Evolutionary conservation across 2,888 invertebrate species (phyloP).

Genomic region (Corythucha ciliata): DNA sequence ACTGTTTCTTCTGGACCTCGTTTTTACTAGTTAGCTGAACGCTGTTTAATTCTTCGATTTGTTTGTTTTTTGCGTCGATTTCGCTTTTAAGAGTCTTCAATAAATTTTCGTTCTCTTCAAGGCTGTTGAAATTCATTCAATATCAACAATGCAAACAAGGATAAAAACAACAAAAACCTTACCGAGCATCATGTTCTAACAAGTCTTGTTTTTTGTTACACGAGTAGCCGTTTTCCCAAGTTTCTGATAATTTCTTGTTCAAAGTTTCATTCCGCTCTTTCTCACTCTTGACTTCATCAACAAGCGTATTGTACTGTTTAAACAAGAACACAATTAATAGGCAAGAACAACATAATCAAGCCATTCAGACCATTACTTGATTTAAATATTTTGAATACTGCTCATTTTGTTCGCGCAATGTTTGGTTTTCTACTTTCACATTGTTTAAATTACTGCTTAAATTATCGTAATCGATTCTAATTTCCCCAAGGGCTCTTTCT

Average conservation of each 20-base stretch:
- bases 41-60: slow-evolving; percentile 16
- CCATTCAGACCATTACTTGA: too few species aligned
- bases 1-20: slow-evolving; percentile 8
- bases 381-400: slow-evolving; percentile 28
- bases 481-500: slow-evolving; percentile 13
- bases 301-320: background rate
- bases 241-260: slow-evolving; percentile 12
- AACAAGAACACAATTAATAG: background rate
- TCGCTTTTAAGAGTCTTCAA: slow-evolving; percentile 12
- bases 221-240: slow-evolving; percentile 16
- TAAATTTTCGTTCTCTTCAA: slow-evolving; percentile 1
- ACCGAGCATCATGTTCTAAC: slow-evolving; percentile 2
- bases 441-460: slow-evolving; percentile 17
- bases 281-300: too few species aligned
- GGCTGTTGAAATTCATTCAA: slow-evolving; percentile 2
- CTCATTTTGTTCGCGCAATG: slow-evolving; percentile 30
- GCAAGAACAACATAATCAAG: slow-evolving; percentile 17
- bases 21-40: slow-evolving; percentile 7
- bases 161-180: background rate
- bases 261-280: slow-evolving; percentile 16
- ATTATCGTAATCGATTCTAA: slow-evolving; percentile 19
- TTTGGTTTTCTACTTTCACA: slow-evolving; percentile 28
- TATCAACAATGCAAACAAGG: background rate
- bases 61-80: slow-evolving; percentile 13
- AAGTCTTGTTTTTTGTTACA: slow-evolving; percentile 18